A percentile compares a stretch with the other conserved stretches of the same genome.
Evolutionary conservation across 2,888 invertebrate genomes (phyloP).

Genomic region (Drosophila nr. perissopoda): DNA sequence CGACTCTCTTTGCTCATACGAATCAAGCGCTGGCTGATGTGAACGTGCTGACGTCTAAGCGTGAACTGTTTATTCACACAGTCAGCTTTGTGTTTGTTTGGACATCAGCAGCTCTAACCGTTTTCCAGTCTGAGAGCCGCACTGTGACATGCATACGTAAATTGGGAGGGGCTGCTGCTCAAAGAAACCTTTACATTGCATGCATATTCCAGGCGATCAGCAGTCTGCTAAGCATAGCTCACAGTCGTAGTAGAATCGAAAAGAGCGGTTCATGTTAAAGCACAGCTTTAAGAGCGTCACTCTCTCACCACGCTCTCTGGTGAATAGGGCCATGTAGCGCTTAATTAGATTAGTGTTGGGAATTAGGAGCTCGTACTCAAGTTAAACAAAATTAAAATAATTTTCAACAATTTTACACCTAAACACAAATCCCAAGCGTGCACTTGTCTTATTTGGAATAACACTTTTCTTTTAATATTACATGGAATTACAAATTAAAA

Average conservation of each 20-base stretch:
- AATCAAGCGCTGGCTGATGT: constrained; percentile 47
- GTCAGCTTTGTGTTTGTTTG: constrained; percentile 15
- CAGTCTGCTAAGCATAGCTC: not conserved
- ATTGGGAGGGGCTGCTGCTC: constrained; percentile 30
- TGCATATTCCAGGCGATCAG: constrained; percentile 50
- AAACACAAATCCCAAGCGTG: constrained; percentile 15
- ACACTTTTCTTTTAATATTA: constrained; percentile 13
- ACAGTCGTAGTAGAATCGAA: not conserved
- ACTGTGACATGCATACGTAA: constrained; percentile 35
- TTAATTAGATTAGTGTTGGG: constrained; percentile 22
- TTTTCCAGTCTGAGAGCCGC: constrained; percentile 55
- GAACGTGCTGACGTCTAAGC: constrained; percentile 56
- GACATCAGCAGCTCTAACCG: constrained; percentile 19
- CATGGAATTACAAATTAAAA: constrained; percentile 47
- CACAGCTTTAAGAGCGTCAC: not conserved
- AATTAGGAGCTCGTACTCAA: constrained; percentile 2
- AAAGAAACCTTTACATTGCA: not conserved
- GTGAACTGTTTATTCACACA: constrained; percentile 58
- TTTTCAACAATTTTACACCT: not conserved
- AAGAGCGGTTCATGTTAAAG: not conserved
- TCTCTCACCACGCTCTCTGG: not conserved
- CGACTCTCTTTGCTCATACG: constrained; percentile 17
- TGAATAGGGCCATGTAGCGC: not conserved
- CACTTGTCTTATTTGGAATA: constrained; percentile 3
- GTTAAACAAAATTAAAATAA: constrained; percentile 10